Conservation (phyloP, 2,888 invertebrate genomes). For the Trisateles emortualis region DNA sequence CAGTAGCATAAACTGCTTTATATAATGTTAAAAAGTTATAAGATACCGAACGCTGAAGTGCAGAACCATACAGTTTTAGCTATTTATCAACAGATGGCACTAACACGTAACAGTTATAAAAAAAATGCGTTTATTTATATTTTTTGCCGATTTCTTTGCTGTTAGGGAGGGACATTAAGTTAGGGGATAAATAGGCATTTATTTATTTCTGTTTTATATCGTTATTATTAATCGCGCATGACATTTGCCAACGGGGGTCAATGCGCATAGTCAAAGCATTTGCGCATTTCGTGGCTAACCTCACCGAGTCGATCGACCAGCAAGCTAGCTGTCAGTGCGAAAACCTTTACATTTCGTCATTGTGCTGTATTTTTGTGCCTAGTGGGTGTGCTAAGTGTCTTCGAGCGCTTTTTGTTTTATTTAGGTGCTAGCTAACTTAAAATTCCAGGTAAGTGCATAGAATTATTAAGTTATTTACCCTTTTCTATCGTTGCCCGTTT, state of each 20-base stretch:
- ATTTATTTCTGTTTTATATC: conserved; percentile 6
- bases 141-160: conserved; percentile 8
- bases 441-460: conserved; percentile 69
- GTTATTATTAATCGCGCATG: conserved; percentile 71
- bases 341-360: conserved; percentile 68
- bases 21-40: not conserved
- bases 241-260: conserved; percentile 71
- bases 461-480: conserved; percentile 7
- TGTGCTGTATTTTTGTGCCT: conserved; percentile 82
- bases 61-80: not conserved
- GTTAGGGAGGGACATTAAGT: not conserved
- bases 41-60: no score
- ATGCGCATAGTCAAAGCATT: conserved; percentile 86
- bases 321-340: conserved; percentile 68
- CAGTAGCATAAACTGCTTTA: conserved; percentile 32
- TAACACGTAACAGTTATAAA: not conserved
- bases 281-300: conserved; percentile 83
- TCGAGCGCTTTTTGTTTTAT: conserved; percentile 64
- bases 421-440: conserved; percentile 68
- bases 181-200: not conserved
- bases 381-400: conserved; percentile 78
- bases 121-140: conserved; percentile 22
- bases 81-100: conserved; percentile 55
- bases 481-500: not conserved
- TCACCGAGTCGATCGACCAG: conserved; percentile 76